phyloP scores from a whole-genome alignment of 2,113 vertebrate species.

The Himantopus leucocephalus region DNA sequence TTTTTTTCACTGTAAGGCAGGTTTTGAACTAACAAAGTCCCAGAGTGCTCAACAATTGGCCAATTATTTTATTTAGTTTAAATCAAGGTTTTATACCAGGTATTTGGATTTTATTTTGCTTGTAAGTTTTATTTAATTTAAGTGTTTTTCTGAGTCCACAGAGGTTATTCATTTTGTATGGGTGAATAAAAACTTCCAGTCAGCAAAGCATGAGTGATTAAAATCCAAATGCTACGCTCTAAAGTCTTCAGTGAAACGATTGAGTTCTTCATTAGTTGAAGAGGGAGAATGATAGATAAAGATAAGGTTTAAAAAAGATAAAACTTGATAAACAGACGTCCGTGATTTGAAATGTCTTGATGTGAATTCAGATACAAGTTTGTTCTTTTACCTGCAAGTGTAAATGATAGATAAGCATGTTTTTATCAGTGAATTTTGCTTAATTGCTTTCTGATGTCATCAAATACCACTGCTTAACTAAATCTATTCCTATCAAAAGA shows the following conservation, averaged over 20 bases:
- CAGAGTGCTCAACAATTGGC: background rate
- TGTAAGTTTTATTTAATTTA: background rate
- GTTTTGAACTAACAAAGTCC: background rate
- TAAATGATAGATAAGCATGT: background rate
- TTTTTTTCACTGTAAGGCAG: background rate
- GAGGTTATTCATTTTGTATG: background rate
- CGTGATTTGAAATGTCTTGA: background rate
- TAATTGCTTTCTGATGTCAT: background rate
- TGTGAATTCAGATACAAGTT: background rate
- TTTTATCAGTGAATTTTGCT: background rate
- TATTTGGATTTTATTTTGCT: background rate
- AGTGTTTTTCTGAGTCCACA: background rate
- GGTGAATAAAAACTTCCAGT: background rate
- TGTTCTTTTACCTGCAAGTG: background rate
- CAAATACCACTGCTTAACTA: background rate
- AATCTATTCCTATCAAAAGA: background rate
- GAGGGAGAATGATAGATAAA: background rate
- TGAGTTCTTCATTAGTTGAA: background rate
- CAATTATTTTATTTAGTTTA: background rate
- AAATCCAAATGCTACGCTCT: background rate
- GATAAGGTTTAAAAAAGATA: background rate
- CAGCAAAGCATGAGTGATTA: background rate
- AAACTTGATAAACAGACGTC: background rate
- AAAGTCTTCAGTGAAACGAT: background rate
- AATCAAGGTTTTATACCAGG: background rate